Base-by-base conservation (phyloP, 2,113 vertebrate species). In the Rousettus leschenaultii region DNA sequence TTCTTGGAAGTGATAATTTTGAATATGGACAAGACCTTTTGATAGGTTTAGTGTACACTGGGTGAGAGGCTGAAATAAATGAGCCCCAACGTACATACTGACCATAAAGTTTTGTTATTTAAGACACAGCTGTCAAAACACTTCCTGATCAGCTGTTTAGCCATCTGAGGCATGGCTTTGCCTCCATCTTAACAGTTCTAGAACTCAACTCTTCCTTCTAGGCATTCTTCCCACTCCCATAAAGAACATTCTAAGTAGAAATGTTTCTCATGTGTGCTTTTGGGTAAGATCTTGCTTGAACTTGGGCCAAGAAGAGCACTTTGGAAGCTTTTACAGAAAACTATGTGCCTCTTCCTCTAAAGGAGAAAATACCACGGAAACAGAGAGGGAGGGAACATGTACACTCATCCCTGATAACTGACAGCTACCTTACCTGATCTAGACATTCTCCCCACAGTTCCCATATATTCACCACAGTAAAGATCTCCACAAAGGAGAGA, bases 61-160 rank as follows among this genome's bases (percentile, higher is more conserved):
- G 13, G 13, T 59, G 87, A 95, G 40, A 84, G 10, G 26, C 40
- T 87, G 57, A 95, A 94, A 89, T 97, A 94, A 94, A 70, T 77
- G 71, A 89, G 75, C 55, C 28, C 28, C 33, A 86, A 66, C 57
- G 90, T 73, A 89, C 7, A 33, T 96, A 96, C 40, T 94, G 74
- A 78, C 55, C 66, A 63, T n/a, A 38, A 38, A 24, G 48, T 92
- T 65, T 96, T 86, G 93, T 35, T 68, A 82, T 35, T 78, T 91
- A 96, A 96, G 40, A 83, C 26, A 94, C 48, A 85, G 77, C 45
- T 85, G 26, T 92, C 77, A 88, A 92, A 90, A 94, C 71, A 95
- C 74, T 30, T 51, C 48, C 57, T 78, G 21, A 74, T 94, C 28
- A 92, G 35, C 28, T 80, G 66, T 91, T 96, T 65, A 80, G 48